phyloP scores from a whole-genome alignment of 1,140 invertebrate genomes.

The Ridgeia piscesae region DNA sequence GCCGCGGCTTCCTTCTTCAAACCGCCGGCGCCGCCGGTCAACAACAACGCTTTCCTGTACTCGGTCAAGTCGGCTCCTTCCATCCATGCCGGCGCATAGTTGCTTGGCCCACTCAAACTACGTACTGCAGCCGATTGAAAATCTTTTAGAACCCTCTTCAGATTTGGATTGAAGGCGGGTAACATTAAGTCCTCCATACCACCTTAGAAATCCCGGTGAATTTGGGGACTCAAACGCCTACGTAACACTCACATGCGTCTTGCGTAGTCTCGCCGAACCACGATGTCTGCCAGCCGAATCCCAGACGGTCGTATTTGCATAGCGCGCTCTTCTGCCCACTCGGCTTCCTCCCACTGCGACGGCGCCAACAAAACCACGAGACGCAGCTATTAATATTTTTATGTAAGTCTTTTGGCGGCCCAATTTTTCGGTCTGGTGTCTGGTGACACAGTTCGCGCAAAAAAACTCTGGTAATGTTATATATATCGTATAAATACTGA shows the following conservation, averaged over 20 bases:
- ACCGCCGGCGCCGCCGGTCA: slow-evolving; percentile 29
- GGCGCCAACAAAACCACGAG: background rate
- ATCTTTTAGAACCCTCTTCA: slow-evolving; percentile 90
- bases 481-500: background rate
- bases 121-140: slow-evolving; percentile 88
- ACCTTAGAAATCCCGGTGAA: slow-evolving; percentile 6
- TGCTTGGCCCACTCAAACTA: slow-evolving; percentile 85
- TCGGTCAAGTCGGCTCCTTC: slow-evolving; percentile 39
- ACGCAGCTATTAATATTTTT: background rate
- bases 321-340: background rate
- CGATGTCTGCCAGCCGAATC: background rate
- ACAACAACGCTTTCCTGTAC: slow-evolving; percentile 42
- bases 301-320: slow-evolving; percentile 1
- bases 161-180: slow-evolving; percentile 68
- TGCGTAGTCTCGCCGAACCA: background rate
- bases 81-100: slow-evolving; percentile 39
- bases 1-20: background rate
- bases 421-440: slow-evolving; percentile 4
- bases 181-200: slow-evolving; percentile 38
- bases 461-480: background rate
- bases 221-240: slow-evolving; percentile 13
- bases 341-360: background rate
- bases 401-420: background rate
- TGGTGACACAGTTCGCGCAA: background rate
- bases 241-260: slow-evolving; percentile 3